Conservation (phyloP, 2,797 vertebrate species). For the Argentina silus region DNA sequence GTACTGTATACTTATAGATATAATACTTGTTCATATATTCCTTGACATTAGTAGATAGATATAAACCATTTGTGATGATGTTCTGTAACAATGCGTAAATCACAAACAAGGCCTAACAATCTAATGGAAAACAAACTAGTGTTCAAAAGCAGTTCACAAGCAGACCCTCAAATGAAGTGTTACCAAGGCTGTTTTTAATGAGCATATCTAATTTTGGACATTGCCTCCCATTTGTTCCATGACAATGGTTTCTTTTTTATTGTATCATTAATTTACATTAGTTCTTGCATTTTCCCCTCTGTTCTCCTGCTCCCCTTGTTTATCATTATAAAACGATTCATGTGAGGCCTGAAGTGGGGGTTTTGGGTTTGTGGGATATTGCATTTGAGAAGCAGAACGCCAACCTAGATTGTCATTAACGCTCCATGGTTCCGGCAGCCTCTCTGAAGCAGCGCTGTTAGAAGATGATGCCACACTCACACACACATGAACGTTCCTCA, state of each 20-base stretch:
- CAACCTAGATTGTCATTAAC: constrained; percentile 28
- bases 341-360: constrained; percentile 13
- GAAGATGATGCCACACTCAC: constrained; percentile 19
- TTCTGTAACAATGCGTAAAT: too few species aligned
- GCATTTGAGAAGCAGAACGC: constrained; percentile 28
- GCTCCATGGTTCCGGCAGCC: constrained; percentile 30
- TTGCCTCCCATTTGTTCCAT: constrained; percentile 47
- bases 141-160: constrained; percentile 12
- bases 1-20: too few species aligned
- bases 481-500: constrained; percentile 10
- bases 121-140: not conserved
- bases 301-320: constrained; percentile 24
- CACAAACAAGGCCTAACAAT: not conserved
- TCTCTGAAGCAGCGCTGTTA: constrained; percentile 27
- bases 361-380: constrained; percentile 14
- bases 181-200: constrained; percentile 27
- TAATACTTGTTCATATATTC: too few species aligned
- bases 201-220: constrained; percentile 42
- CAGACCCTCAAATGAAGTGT: constrained; percentile 3
- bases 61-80: too few species aligned
- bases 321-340: constrained; percentile 33
- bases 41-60: too few species aligned
- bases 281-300: not conserved
- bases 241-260: constrained; percentile 25
- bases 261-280: constrained; percentile 47